Evolutionary conservation across 1,140 invertebrate genomes (phyloP).

Genomic region (Rhopalosiphum padi): DNA sequence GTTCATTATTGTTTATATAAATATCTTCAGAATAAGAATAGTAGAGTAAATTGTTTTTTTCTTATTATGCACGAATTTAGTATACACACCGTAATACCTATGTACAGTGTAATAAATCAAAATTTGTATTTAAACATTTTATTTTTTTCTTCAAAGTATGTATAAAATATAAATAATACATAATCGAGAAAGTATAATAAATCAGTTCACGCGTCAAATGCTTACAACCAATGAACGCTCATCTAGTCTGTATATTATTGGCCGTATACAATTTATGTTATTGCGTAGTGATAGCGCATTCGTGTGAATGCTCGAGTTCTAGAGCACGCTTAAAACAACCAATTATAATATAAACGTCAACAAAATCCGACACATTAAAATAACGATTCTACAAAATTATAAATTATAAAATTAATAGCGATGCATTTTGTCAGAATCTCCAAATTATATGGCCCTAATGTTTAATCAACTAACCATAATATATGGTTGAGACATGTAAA

Average conservation of each 20-base stretch:
- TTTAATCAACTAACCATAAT: background rate
- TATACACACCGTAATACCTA: background rate
- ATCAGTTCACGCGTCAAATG: conserved; percentile 30
- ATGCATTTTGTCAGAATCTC: background rate
- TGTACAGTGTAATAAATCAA: conserved; percentile 19
- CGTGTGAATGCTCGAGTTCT: background rate
- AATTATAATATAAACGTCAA: conserved; percentile 10
- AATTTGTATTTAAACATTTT: conserved; percentile 2
- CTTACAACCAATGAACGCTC: conserved; percentile 15
- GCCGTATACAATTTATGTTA: background rate
- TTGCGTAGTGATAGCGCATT: background rate
- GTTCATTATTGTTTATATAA: background rate
- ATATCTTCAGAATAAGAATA: background rate
- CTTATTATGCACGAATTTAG: background rate
- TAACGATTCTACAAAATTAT: background rate
- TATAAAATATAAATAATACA: conserved; percentile 25
- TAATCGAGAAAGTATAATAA: conserved; percentile 46
- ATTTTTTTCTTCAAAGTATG: conserved; percentile 6
- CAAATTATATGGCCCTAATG: too few species aligned
- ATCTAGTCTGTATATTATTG: background rate
- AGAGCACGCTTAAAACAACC: background rate
- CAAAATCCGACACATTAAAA: background rate
- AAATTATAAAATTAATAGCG: background rate
- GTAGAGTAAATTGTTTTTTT: background rate
- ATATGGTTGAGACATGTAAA: too few species aligned